Evolutionary conservation across 1,140 invertebrate species (phyloP), one percentile per base, ranked within the genome.

Genomic region (Pissodes strobi): DNA sequence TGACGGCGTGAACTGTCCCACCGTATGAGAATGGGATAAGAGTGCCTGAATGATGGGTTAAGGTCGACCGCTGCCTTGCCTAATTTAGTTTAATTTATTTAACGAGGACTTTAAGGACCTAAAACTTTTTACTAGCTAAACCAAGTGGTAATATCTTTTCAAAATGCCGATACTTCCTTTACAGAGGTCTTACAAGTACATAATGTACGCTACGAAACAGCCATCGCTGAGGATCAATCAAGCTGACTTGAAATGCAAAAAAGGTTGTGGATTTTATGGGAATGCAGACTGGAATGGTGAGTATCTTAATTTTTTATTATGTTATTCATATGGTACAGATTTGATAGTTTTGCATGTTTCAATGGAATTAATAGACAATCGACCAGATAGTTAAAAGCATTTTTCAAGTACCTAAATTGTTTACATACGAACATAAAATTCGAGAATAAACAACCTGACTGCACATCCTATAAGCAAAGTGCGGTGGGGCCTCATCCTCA

Each of bases 191-290:
- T 76, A 76, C 49, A 76, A 76, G 58, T 76, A 76, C 66, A 76
- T 76, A n/a, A 88, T 89, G 86, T 88, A 88, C 77, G 83, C 87
- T 1, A 86, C 82, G 66, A 90, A 89, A 77, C 86, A 85, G 74
- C 87, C 89, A 1, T 86, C 86, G 4, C 81, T 92, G 63, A 84
- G 92, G 58, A 90, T 96, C 41, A 88, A 90, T 65, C 88, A 91
- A 70, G 86, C 88, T 53, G 93, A 96, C 79, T 81, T 99, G 63
- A 88, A 95, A 69, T 99, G 97, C 79, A 93, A 93, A 78, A 95
- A 92, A 80, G 92, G 93, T 12, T 99, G 96, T 83, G 95, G 94
- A 59, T 99, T 88, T 83, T 99, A 91, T 79, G 97, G 97, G 15
- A 99, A 98, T 80, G 91, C 92, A 23, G 91, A 96, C 75, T 99